Evolutionary conservation across 2,888 invertebrate species (phyloP).

Genomic region (Galeopsomyia nigrocyanea): DNA sequence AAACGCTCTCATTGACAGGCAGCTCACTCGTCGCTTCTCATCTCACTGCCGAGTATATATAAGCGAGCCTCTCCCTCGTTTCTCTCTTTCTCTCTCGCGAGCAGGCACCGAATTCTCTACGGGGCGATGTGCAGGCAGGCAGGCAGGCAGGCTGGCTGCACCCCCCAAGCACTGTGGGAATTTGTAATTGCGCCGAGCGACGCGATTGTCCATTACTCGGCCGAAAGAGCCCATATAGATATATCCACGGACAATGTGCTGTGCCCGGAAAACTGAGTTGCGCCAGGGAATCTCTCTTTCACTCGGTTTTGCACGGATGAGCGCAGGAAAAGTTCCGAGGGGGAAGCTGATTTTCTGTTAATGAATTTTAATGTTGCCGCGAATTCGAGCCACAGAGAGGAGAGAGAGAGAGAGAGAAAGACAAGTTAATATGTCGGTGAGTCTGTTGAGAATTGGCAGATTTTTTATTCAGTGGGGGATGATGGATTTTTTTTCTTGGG

Average conservation of each 20-base stretch:
- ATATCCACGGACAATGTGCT: too few relatives aligned
- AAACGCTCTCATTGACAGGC: constrained; percentile 56
- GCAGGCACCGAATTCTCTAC: too few relatives aligned
- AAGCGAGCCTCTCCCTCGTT: constrained; percentile 27
- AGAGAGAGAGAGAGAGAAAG: too few relatives aligned
- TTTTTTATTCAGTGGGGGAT: too few relatives aligned
- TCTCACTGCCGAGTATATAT: neutral
- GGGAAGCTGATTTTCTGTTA: too few relatives aligned
- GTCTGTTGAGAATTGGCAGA: too few relatives aligned
- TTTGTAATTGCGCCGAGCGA: constrained; percentile 59
- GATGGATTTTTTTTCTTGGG: too few relatives aligned
- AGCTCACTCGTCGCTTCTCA: constrained; percentile 12
- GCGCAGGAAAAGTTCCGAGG: too few relatives aligned
- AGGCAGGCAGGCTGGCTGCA: neutral
- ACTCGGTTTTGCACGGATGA: neutral
- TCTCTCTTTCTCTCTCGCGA: neutral
- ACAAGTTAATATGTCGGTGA: too few relatives aligned
- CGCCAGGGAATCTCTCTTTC: neutral
- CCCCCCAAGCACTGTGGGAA: constrained; percentile 59
- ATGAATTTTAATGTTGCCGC: too few relatives aligned
- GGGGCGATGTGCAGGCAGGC: too few relatives aligned
- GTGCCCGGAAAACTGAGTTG: constrained; percentile 14
- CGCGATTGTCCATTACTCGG: constrained; percentile 52
- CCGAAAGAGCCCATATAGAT: constrained; percentile 36
- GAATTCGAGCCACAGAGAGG: too few relatives aligned